Base-by-base conservation (phyloP, 2,888 invertebrate species). In the Willowsia nigromaculata region DNA sequence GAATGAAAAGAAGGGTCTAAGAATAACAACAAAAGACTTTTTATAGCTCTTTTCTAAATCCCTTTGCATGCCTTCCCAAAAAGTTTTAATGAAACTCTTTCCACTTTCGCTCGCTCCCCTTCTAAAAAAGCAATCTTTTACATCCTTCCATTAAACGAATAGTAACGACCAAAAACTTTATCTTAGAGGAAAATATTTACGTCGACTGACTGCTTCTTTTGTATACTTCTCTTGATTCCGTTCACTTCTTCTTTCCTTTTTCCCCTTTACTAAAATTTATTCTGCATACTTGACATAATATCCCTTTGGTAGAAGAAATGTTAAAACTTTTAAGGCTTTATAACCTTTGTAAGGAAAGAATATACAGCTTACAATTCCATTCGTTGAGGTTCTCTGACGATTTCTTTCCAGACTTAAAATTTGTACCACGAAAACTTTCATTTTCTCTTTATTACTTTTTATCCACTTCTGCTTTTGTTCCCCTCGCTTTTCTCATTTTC, bases 41-140 rank as follows among this genome's bases (percentile, higher is more conserved):
- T 84, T 84, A 84, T 78, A 85, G 47, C 74, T 62, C 84, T 53
- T 78, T 78, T 68, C 74, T 68, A 68, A 68, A 83, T 84, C 88
- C 88, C 50, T 84, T 65, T 80, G 6, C 68, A 53, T 50, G 62
- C 88, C 68, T 68, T 47, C 43, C 78, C 68, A 53, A 78, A 84
- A 88, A 78, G n/a, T 78, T 88, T 78, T 88, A 83, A 84, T 71
- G 74, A 84, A 88, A 84, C 37, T 80, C 80, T 81, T 80, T 68
- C 71, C 68, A 53, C 47, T 85, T 33, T 71, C 47, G n/a, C 40
- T 81, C 65, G 59, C 30, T 25, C 22, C 56, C 30, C 53, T 50
- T n/a, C 30, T 27, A 65, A 65, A 84, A 59, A 78, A 59, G 25
- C 37, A 81, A 84, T 65, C 33, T 59, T 84, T 80, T 78, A 83